These are phyloP conservation scores for Propithecus perrieri DNA, from an alignment of 2,797 vertebrate species.

Conservation along the genomic window DNA sequence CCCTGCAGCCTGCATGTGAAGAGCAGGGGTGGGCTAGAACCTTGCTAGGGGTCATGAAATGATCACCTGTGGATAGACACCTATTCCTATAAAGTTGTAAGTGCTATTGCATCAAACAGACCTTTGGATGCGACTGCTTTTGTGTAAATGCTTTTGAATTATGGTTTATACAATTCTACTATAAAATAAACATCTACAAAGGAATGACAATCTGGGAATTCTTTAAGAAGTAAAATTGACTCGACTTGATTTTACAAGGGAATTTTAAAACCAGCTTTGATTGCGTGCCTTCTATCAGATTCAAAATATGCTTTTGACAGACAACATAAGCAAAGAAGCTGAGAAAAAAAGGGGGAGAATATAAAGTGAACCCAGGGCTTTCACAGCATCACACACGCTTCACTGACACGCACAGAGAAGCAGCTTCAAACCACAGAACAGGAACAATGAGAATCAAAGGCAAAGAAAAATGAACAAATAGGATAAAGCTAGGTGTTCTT, in stretches of 20 bases:
- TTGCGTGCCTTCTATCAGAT: background rate
- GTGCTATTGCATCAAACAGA: background rate
- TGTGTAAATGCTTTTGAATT: background rate
- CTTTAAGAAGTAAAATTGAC: constrained; percentile 21
- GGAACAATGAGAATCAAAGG: constrained; percentile 50
- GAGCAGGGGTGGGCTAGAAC: background rate
- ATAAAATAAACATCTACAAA: constrained; percentile 28
- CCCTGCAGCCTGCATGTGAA: background rate
- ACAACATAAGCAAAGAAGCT: background rate
- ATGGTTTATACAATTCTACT: background rate
- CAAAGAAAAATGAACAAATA: constrained; percentile 18
- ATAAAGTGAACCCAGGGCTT: background rate
- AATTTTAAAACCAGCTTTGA: constrained; percentile 48
- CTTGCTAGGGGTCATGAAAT: background rate
- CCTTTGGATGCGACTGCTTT: background rate
- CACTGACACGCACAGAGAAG: background rate
- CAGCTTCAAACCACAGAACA: constrained; percentile 7
- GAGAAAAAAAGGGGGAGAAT: background rate
- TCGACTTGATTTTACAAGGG: constrained; percentile 53
- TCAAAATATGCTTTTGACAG: constrained; percentile 44
- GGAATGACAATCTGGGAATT: constrained; percentile 17
- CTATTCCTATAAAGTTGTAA: background rate
- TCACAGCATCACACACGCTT: background rate
- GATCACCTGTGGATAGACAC: background rate
- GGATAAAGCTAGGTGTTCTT: background rate